Conservation (phyloP, 1,140 invertebrate genomes). For the Pseudomyrmex concolor region DNA sequence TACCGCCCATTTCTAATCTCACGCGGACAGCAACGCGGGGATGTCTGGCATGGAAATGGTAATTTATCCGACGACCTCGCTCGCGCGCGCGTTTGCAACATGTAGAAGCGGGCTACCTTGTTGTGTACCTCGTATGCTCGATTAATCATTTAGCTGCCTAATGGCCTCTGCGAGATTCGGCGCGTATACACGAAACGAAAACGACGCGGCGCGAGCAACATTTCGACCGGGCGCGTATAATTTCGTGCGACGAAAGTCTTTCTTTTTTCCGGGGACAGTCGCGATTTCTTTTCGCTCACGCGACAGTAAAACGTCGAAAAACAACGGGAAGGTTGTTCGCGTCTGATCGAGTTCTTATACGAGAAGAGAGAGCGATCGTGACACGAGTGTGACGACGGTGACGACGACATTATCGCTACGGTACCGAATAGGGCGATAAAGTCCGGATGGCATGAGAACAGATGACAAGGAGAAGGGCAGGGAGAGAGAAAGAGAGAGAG, state of each 20-base stretch:
- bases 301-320: not conserved
- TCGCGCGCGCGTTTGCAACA: constrained; percentile 40
- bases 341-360: constrained; percentile 65
- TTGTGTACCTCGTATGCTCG: constrained; percentile 50
- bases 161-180: constrained; percentile 62
- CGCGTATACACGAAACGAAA: not conserved
- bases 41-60: constrained; percentile 49
- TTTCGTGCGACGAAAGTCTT: constrained; percentile 3
- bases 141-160: constrained; percentile 70
- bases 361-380: not conserved
- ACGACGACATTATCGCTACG: constrained; percentile 44
- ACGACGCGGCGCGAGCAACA: constrained; percentile 12
- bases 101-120: constrained; percentile 55
- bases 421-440: constrained; percentile 53
- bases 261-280: constrained; percentile 24
- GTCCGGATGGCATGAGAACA: constrained; percentile 39
- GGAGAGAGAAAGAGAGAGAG: not conserved
- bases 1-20: constrained; percentile 53
- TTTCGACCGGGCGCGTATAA: constrained; percentile 23
- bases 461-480: not conserved
- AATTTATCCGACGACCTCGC: constrained; percentile 48
- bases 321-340: not conserved
- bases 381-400: constrained; percentile 2
- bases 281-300: constrained; percentile 36
- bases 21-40: constrained; percentile 38